Evolutionary conservation across 2,888 invertebrate genomes (phyloP).

Genomic region (Teleogryllus oceanicus): DNA sequence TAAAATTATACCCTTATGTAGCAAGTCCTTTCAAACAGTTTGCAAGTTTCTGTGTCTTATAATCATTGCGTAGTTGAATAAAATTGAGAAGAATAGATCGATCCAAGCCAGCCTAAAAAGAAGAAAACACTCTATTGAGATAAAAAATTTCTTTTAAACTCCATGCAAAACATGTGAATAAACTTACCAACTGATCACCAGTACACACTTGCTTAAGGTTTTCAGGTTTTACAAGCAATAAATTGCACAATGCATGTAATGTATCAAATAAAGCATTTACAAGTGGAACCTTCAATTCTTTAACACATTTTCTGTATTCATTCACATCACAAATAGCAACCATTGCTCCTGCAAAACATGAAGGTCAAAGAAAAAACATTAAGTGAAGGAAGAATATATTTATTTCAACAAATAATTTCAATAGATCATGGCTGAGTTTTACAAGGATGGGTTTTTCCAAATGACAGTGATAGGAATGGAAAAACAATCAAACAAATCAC

Average conservation of each 20-base stretch:
- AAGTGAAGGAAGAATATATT: too few species aligned
- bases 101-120: conserved; percentile 80
- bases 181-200: conserved; percentile 84
- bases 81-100: conserved; percentile 85
- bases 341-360: conserved; percentile 74
- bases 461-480: too few species aligned
- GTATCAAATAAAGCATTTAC: conserved; percentile 91
- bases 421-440: too few species aligned
- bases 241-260: conserved; percentile 91
- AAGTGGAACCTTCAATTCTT: conserved; percentile 69
- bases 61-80: conserved; percentile 91
- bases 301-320: conserved; percentile 89
- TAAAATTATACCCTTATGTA: conserved; percentile 39
- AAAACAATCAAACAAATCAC: too few species aligned
- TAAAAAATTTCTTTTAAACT: conserved; percentile 30
- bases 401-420: too few species aligned
- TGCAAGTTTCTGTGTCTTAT: conserved; percentile 80
- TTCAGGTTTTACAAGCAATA: conserved; percentile 91
- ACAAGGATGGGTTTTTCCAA: too few species aligned
- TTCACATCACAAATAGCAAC: conserved; percentile 97
- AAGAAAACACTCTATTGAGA: conserved; percentile 25
- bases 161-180: conserved; percentile 18
- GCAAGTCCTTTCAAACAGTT: conserved; percentile 51
- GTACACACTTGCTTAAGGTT: conserved; percentile 93
- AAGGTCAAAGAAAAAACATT: too few species aligned